These are phyloP conservation scores for Forbesichthys agassizii DNA, from an alignment of 2,113 vertebrate genomes.

Conservation along the genomic window DNA sequence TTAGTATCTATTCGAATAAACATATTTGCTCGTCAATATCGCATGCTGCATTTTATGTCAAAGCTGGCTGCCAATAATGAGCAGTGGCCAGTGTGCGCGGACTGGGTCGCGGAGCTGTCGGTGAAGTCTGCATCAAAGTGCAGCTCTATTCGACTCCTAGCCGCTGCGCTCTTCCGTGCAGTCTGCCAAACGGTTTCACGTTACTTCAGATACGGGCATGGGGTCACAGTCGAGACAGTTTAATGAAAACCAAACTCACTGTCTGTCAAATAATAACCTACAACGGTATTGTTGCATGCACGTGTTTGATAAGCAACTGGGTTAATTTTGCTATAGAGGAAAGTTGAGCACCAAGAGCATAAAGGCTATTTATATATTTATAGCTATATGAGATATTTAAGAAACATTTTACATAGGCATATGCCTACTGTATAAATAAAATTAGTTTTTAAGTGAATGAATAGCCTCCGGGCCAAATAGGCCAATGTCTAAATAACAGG, in stretches of 20 bases:
- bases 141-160: conserved; percentile 31
- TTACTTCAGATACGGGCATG: conserved; percentile 71
- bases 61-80: background rate
- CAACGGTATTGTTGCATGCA: conserved; percentile 11
- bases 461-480: too few relatives aligned
- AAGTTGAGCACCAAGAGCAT: too few relatives aligned
- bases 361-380: too few relatives aligned
- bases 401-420: too few relatives aligned
- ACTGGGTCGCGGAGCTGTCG: conserved; percentile 35
- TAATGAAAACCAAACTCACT: conserved; percentile 69
- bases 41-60: conserved; percentile 4
- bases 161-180: conserved; percentile 44
- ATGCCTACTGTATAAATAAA: too few relatives aligned
- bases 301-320: background rate
- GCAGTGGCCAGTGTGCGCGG: conserved; percentile 38
- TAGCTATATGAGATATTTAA: too few relatives aligned
- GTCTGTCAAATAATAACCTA: conserved; percentile 28
- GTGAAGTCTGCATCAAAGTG: conserved; percentile 50
- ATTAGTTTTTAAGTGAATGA: too few relatives aligned
- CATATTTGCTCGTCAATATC: conserved; percentile 57
- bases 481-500: too few relatives aligned
- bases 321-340: too few relatives aligned
- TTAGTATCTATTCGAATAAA: conserved; percentile 45
- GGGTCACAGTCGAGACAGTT: conserved; percentile 67
- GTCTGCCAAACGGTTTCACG: conserved; percentile 65